Conservation (phyloP, 2,888 invertebrate species). For the Pantelozetes paolii region DNA sequence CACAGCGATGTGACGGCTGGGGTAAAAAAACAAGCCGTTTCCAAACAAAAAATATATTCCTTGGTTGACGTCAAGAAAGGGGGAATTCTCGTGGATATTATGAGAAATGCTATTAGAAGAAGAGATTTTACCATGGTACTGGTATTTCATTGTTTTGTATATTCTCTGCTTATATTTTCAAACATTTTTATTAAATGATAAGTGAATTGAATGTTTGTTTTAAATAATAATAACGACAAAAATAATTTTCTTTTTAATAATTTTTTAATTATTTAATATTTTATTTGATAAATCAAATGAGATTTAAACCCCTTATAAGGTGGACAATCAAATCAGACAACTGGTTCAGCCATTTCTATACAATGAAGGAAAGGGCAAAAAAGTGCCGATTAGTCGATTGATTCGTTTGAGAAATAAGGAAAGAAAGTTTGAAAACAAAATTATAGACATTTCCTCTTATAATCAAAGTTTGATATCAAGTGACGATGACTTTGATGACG, state of each 20-base stretch:
- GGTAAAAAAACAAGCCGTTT: slow-evolving; percentile 88
- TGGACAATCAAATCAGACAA: slow-evolving; percentile 85
- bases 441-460: no score
- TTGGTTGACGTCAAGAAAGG: slow-evolving; percentile 83
- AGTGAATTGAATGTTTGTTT: no score
- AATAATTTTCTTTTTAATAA: neutral
- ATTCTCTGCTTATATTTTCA: no score
- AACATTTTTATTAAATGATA: no score
- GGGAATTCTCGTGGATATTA: slow-evolving; percentile 85
- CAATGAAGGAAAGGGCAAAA: slow-evolving; percentile 84
- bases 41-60: slow-evolving; percentile 77
- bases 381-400: slow-evolving; percentile 81
- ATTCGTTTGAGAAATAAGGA: slow-evolving; percentile 83
- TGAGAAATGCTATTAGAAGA: slow-evolving; percentile 47
- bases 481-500: neutral
- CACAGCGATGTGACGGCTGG: slow-evolving; percentile 75
- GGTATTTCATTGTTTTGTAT: no score
- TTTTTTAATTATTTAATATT: slow-evolving; percentile 12
- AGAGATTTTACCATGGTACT: slow-evolving; percentile 1
- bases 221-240: no score
- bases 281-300: neutral
- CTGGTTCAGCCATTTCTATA: slow-evolving; percentile 89
- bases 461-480: neutral
- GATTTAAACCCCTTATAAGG: slow-evolving; percentile 56
- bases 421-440: neutral